Base-by-base conservation (phyloP, 1,140 invertebrate genomes). In the Drosophila ogumai region DNA sequence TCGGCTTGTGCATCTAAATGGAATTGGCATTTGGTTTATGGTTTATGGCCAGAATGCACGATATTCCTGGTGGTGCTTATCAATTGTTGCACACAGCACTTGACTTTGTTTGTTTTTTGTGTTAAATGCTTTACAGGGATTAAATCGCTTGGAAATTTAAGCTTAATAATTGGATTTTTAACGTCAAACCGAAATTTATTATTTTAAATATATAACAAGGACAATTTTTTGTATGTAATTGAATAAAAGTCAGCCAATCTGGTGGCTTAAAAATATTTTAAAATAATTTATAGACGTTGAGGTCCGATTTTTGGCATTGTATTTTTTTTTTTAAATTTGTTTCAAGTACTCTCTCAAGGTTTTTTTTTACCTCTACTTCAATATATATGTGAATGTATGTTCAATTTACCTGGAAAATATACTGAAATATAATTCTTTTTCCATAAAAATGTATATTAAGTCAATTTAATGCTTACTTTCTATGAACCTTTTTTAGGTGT, bases 1-100 rank as follows among this genome's bases (percentile, higher is more conserved):
- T 78, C 68, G 76, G 56, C 40, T 59, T 79, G 19, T 41, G 32
- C 57, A 60, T 75, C 47, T 71, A 56, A 80, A 80, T 75, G 60
- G 71, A 43, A 54, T 46, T 47, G 47, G 19, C 50, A 72, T 44
- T 72, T 71, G 43, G 49, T 25, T 71, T 52, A 64, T 75, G 41
- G 31, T 47, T 63, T 69, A 81, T 78, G 38, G 50, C 32, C 41
- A 32, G 32, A 57, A 32, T 43, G 75, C 79, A 81, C 67, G 58
- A 58, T 46, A 63, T 40, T 43, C 13, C 31, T 38, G 31, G 50
- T 63, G 31, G 19, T 25, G 36, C 34, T 34, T 49, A 58, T 58
- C 65, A 71, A 58, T 71, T 58, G 65, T 58, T 72, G 65, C 52
- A 34, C 68, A 32, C 17, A 38, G 9, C 15, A 17, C 50, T 71